phyloP scores from a whole-genome alignment of 2,797 vertebrate genomes.

The Paramormyrops hopkinsi region DNA sequence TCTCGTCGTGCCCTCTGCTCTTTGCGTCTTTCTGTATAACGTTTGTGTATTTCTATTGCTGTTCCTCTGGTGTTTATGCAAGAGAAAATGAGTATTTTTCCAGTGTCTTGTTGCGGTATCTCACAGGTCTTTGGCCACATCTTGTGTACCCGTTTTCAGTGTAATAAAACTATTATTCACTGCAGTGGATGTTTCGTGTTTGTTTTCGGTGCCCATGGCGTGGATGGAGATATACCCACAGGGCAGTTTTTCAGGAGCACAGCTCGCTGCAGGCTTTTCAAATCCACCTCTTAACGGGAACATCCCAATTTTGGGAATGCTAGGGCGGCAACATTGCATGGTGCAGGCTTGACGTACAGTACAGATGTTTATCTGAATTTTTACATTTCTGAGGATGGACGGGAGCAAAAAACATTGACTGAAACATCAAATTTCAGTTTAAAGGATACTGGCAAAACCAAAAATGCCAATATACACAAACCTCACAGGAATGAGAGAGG shows the following conservation, averaged over 20 bases:
- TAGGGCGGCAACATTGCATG: neutral
- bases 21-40: slow-evolving; percentile 24
- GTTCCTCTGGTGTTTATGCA: slow-evolving; percentile 23
- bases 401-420: neutral
- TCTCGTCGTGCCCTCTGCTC: slow-evolving; percentile 3
- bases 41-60: slow-evolving; percentile 15
- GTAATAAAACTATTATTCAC: slow-evolving; percentile 35
- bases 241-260: neutral
- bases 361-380: neutral
- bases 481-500: neutral
- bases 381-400: neutral
- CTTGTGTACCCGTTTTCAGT: slow-evolving; percentile 38
- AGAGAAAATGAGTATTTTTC: slow-evolving; percentile 32
- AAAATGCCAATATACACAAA: neutral
- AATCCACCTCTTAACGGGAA: neutral
- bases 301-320: neutral
- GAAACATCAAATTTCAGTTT: neutral
- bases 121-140: slow-evolving; percentile 26
- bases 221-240: neutral
- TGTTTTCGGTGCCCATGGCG: neutral
- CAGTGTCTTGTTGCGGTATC: slow-evolving; percentile 26
- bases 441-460: neutral
- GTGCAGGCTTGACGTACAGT: neutral
- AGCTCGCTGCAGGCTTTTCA: neutral
- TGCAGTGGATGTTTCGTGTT: neutral